Conservation (phyloP, 2,113 vertebrate genomes). For the Thymallus thymallus region DNA sequence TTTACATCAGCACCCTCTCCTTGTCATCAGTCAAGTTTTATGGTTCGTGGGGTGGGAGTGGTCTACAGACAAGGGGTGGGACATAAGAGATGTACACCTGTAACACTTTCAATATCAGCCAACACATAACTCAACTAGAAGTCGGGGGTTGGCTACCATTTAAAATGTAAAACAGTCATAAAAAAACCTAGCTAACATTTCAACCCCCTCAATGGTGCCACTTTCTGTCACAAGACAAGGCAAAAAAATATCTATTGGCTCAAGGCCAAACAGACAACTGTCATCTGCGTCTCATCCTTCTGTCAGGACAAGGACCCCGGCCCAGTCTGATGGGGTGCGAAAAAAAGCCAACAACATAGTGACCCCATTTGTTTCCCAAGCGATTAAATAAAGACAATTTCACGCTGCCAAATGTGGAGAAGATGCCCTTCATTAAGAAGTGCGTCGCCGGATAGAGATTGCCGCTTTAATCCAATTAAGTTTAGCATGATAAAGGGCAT, state of each 20-base stretch:
- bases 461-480: slow-evolving; percentile 67
- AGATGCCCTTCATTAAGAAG: slow-evolving; percentile 68
- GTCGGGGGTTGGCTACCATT: not conserved
- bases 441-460: slow-evolving; percentile 31
- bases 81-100: not conserved
- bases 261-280: too few species aligned
- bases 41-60: not conserved
- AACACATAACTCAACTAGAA: not conserved
- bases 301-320: not conserved
- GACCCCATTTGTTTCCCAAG: slow-evolving; percentile 59
- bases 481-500: slow-evolving; percentile 66
- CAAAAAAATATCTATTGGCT: too few species aligned
- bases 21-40: slow-evolving; percentile 17
- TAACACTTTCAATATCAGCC: not conserved
- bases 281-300: not conserved
- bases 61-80: not conserved
- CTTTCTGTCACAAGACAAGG: too few species aligned
- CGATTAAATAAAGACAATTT: slow-evolving; percentile 73
- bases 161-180: not conserved
- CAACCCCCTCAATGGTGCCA: too few species aligned
- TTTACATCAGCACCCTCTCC: slow-evolving; percentile 17
- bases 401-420: slow-evolving; percentile 60
- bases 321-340: slow-evolving; percentile 9
- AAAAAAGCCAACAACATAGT: slow-evolving; percentile 22
- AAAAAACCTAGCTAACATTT: not conserved